A percentile compares a stretch with the other conserved stretches of the same genome.
Evolutionary conservation across 1,140 invertebrate genomes (phyloP).

Genomic region (Diabrotica virgifera): DNA sequence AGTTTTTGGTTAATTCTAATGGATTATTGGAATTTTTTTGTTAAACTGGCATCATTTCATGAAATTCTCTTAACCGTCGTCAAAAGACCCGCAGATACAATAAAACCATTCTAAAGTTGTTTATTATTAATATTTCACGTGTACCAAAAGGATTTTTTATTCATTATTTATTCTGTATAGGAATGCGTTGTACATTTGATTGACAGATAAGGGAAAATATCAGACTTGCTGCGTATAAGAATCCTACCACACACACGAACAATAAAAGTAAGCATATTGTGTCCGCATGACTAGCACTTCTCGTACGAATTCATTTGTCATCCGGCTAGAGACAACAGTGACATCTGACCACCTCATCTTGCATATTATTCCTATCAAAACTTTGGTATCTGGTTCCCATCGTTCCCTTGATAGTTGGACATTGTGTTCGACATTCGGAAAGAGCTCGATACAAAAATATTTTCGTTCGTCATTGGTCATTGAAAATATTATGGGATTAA

Average conservation of each 20-base stretch:
- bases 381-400: conserved; percentile 31
- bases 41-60: too few relatives aligned
- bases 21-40: too few relatives aligned
- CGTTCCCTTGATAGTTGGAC: conserved; percentile 31
- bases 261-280: conserved; percentile 38
- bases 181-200: conserved; percentile 25
- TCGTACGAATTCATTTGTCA: conserved; percentile 39
- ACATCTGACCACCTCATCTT: conserved; percentile 40
- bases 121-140: conserved; percentile 13
- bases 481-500: neutral
- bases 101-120: conserved; percentile 1
- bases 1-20: neutral
- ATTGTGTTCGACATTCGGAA: conserved; percentile 6
- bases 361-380: conserved; percentile 34
- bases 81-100: neutral
- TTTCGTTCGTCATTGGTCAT: conserved; percentile 8
- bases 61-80: neutral
- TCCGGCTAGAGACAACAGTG: conserved; percentile 37
- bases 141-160: conserved; percentile 15
- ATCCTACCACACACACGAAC: conserved; percentile 39
- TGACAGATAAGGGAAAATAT: conserved; percentile 29
- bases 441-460: conserved; percentile 11
- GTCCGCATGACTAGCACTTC: conserved; percentile 36
- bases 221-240: conserved; percentile 25
- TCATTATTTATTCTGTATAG: conserved; percentile 19